Percentiles rank a stretch among this genome's conserved stretches.
Evolutionary conservation across 2,113 vertebrate genomes (phyloP).

Genomic region (Pseudorectes ferrugineus): DNA sequence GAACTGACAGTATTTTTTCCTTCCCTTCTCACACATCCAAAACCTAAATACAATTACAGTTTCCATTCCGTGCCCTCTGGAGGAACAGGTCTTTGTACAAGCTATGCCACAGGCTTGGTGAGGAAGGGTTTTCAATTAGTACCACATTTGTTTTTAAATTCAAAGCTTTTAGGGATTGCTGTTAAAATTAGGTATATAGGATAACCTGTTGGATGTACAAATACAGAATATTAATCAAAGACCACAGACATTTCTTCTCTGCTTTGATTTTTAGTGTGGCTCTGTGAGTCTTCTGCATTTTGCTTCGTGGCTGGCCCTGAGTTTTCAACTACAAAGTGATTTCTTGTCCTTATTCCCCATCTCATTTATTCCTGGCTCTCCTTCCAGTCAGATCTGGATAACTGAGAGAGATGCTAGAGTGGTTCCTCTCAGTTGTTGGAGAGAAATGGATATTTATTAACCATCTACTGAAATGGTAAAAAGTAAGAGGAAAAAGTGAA

Average conservation of each 20-base stretch:
- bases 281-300: not conserved
- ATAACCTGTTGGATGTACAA: not conserved
- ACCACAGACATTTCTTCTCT: not conserved
- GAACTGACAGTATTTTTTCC: not conserved
- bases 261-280: not conserved
- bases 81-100: not conserved
- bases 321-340: slow-evolving; percentile 12
- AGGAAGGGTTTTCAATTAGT: not conserved
- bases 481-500: not conserved
- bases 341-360: not conserved
- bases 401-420: not conserved
- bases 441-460: not conserved
- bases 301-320: not conserved
- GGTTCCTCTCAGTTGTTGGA: not conserved
- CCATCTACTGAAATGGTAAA: not conserved
- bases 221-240: not conserved
- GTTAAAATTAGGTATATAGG: not conserved
- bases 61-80: not conserved
- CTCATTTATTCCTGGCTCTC: not conserved
- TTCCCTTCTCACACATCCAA: not conserved
- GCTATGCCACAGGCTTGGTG: not conserved
- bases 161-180: not conserved
- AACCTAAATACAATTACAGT: not conserved
- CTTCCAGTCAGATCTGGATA: not conserved
- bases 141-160: not conserved